Evolutionary conservation across 2,797 vertebrate genomes (phyloP).

Genomic region (Rhincodon typus): DNA sequence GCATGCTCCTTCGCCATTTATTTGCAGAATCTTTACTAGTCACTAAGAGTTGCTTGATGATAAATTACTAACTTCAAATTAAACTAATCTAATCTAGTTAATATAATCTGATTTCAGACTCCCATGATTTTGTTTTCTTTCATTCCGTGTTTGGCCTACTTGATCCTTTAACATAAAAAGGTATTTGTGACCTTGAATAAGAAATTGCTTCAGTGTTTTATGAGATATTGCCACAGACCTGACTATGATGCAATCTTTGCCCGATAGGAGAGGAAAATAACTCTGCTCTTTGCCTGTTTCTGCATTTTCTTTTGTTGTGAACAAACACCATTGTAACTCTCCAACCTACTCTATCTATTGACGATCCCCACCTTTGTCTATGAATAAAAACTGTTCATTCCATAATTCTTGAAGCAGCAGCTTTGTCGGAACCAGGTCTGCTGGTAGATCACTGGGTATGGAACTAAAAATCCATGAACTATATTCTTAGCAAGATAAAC

Average conservation of each 20-base stretch:
- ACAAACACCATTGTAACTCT: too few species aligned
- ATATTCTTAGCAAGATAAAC: background rate
- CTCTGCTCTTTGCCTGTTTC: background rate
- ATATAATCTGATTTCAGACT: constrained; percentile 7
- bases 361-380: background rate
- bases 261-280: background rate
- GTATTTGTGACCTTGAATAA: background rate
- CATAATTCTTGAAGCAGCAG: background rate
- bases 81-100: background rate
- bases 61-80: background rate
- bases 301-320: background rate
- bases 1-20: background rate
- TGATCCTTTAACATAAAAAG: background rate
- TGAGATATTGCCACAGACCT: background rate
- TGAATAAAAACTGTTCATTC: background rate
- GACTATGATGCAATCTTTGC: background rate
- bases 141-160: background rate
- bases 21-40: background rate
- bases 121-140: constrained; percentile 2
- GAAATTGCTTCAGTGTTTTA: background rate
- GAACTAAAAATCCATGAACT: background rate
- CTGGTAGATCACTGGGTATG: background rate
- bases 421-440: background rate
- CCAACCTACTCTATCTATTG: background rate
- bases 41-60: too few species aligned